Evolutionary conservation across 2,797 vertebrate species (phyloP).

Genomic region (Sarcophilus harrisii): DNA sequence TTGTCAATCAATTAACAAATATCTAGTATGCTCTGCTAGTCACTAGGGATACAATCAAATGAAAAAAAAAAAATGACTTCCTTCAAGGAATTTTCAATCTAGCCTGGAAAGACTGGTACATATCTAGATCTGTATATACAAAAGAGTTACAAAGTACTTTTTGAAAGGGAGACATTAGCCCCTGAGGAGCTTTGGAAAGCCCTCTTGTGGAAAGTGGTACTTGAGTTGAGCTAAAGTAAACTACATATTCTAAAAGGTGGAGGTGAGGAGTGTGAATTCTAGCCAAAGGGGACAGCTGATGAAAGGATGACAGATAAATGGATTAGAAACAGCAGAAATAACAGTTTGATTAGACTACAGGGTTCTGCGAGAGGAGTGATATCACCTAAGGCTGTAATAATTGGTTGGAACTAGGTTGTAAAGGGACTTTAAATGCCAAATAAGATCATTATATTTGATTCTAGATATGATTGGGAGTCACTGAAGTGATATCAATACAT

Average conservation of each 20-base stretch:
- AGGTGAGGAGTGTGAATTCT: neutral
- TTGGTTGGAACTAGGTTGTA: neutral
- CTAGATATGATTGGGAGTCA: neutral
- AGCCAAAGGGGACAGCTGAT: neutral
- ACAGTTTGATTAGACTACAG: neutral
- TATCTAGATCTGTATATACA: neutral
- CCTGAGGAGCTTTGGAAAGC: neutral
- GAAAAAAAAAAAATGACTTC: neutral
- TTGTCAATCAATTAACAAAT: neutral
- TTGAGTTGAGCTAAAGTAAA: neutral
- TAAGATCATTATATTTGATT: neutral
- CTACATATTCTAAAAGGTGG: neutral
- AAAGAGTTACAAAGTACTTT: neutral
- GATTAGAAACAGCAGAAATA: neutral
- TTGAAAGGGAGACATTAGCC: neutral
- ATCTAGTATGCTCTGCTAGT: neutral
- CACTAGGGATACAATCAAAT: neutral
- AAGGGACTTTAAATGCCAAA: neutral
- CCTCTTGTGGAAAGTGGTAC: neutral
- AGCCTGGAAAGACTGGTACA: neutral
- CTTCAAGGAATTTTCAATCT: neutral
- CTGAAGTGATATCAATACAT: neutral
- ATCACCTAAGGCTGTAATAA: no score
- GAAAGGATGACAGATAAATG: neutral
- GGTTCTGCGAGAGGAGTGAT: neutral